Evolutionary conservation across 2,113 vertebrate genomes (phyloP).

Genomic region (Fulmarus glacialis): DNA sequence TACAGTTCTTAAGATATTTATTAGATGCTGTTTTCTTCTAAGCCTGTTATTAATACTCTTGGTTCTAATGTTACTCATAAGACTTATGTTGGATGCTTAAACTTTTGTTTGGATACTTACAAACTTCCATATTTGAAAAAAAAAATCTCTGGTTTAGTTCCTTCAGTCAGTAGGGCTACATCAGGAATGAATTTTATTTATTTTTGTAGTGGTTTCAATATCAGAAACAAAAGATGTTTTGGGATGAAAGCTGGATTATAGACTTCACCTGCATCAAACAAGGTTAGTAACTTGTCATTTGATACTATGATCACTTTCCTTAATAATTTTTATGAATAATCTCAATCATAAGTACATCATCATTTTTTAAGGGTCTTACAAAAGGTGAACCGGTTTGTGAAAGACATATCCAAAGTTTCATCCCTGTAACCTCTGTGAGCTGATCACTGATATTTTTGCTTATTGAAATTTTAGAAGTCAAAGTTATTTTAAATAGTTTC

Average conservation of each 20-base stretch:
- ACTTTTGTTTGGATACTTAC: background rate
- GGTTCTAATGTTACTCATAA: background rate
- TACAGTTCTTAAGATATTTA: background rate
- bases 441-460: background rate
- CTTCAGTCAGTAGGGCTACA: background rate
- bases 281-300: slow-evolving; percentile 65
- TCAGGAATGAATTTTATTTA: background rate
- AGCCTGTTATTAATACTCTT: background rate
- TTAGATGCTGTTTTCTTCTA: background rate
- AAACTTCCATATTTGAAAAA: background rate
- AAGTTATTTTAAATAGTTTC: background rate
- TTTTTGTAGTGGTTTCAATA: slow-evolving; percentile 82
- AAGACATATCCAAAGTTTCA: background rate
- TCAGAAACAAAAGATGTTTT: slow-evolving; percentile 87
- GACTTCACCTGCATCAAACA: slow-evolving; percentile 82
- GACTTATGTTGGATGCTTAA: background rate
- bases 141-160: background rate
- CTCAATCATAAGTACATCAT: background rate
- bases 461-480: background rate
- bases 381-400: background rate
- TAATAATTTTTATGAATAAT: background rate
- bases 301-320: background rate
- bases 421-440: background rate
- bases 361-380: background rate
- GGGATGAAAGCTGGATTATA: slow-evolving; percentile 89